Base-by-base conservation (phyloP, 1,140 invertebrate genomes). In the Zaprionus nigranus region DNA sequence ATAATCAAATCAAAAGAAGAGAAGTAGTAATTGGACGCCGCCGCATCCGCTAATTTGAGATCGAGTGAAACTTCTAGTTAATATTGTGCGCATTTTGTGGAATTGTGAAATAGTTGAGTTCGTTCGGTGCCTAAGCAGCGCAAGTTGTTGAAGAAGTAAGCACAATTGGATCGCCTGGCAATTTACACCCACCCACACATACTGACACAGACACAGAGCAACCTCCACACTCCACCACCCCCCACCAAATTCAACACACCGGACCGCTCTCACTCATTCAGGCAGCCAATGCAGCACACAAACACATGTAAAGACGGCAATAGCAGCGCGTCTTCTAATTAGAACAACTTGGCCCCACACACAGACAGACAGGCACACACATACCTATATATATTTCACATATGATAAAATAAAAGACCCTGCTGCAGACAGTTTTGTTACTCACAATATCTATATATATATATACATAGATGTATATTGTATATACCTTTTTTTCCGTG, bases 71-170 rank as follows among this genome's bases (percentile, higher is more conserved):
- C 28, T 75, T 75, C 72, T 63, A 75, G 72, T 58, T 59, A 70
- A 64, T 54, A 71, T 54, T 34, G 46, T 71, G 59, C 63, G 66
- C 40, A 69, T 71, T 63, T 75, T 46, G 59, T 75, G 73, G 43
- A 53, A 71, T 75, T 75, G 73, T 75, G 73, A 71, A 75, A 75
- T 75, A 71, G 38, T 75, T 75, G 51, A 34, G 30, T 74, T 49
- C 40, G 49, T 57, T 58, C 65, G 51, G 72, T 38, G 15, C n/a
- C n/a, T 34, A 72, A 46, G n/a, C 36, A 38, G 17, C 43, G 20
- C 30, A 61, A 57, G 46, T 54, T 54, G 49, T 66, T 74, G 71
- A 85, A 82, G 75, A 86, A 83, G 75, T 78, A 78, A 75, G 71
- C 71, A 77, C 71, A 77, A 54, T 60, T 54, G 56, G 59, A 58